Base-by-base conservation (phyloP, 2,888 invertebrate species). In the Lochmaea crataegi region DNA sequence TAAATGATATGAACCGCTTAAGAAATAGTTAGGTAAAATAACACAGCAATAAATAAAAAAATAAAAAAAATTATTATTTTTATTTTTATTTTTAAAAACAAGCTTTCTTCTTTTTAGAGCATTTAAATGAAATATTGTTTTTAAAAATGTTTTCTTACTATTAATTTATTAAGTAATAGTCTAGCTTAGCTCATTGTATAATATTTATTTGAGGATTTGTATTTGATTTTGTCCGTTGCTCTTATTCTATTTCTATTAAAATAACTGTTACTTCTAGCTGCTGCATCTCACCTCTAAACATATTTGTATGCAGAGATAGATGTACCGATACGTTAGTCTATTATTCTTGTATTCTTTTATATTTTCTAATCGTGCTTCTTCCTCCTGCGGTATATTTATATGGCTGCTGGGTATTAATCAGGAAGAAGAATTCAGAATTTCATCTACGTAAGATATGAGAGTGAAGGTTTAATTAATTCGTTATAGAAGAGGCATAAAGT, bases 341-440 rank as follows among this genome's bases (percentile, higher is more conserved):
- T 70, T 70, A 71, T 66, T 71, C 71, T 53, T 60, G 65, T 61
- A 66, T 72, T 72, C 68, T 72, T 72, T 65, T 51, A 45, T 26
- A 65, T 65, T 72, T 72, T 72, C 72, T 72, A 72, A 72, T 72
- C 68, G 72, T 65, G 65, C 45, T 65, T 72, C 72, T 68, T 68
- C 65, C 72, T 72, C 57, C 60, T 45, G 64, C 64, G 70, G 26
- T 58, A 32, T 18, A 58, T 68, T 68, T 60, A 72, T 57, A 60
- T 72, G 64, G 65, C 68, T 68, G 64, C 53, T 45, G 68, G 58
- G 68, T 68, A 53, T 60, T 64, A 57, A 65, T 64, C 64, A 70
- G 64, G 70, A 70, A 56, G 61, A 63, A 22, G 18, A 58, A 67
- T 63, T 63, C 16, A 42, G 26, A 58, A 67, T 67, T 58, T 67